Percentiles rank a stretch among this genome's conserved stretches.
These are phyloP conservation scores for Ennomos fuscantarius DNA, from an alignment of 2,888 invertebrate genomes.

Conservation along the genomic window DNA sequence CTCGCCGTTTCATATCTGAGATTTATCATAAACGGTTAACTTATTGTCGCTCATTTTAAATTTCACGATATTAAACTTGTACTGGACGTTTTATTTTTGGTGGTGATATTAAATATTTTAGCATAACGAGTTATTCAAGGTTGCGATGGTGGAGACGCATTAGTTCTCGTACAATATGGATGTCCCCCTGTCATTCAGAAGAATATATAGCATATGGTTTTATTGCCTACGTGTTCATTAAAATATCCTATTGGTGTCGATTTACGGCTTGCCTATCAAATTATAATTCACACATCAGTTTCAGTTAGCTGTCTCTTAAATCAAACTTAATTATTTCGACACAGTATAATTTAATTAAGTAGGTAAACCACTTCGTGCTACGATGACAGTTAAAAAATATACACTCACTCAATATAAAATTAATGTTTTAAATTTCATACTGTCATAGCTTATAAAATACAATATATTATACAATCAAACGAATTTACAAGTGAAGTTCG, in stretches of 20 bases:
- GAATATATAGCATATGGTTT: conserved; percentile 21
- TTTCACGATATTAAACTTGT: conserved; percentile 48
- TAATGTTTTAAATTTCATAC: no score
- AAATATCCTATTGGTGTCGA: conserved; percentile 23
- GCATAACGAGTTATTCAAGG: conserved; percentile 79
- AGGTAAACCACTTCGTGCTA: no score
- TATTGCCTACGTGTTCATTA: conserved; percentile 22
- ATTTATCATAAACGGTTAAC: conserved; percentile 24
- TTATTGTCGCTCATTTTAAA: conserved; percentile 43
- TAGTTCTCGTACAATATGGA: conserved; percentile 58
- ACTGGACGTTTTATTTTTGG: conserved; percentile 64
- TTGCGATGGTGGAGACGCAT: conserved; percentile 56
- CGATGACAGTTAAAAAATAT: no score
- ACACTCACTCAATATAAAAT: no score
- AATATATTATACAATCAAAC: no score
- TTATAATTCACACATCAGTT: conserved; percentile 11
- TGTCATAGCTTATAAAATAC: no score
- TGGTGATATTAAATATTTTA: conserved; percentile 67
- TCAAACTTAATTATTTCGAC: conserved; percentile 17
- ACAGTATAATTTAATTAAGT: background rate
- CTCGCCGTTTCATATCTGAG: background rate
- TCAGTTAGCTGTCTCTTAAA: conserved; percentile 3
- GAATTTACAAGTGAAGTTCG: no score
- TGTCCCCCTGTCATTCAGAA: conserved; percentile 50
- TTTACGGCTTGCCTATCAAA: conserved; percentile 17